These are phyloP conservation scores for Drosophila santomea DNA, from an alignment of 1,140 invertebrate genomes.

Conservation along the genomic window DNA sequence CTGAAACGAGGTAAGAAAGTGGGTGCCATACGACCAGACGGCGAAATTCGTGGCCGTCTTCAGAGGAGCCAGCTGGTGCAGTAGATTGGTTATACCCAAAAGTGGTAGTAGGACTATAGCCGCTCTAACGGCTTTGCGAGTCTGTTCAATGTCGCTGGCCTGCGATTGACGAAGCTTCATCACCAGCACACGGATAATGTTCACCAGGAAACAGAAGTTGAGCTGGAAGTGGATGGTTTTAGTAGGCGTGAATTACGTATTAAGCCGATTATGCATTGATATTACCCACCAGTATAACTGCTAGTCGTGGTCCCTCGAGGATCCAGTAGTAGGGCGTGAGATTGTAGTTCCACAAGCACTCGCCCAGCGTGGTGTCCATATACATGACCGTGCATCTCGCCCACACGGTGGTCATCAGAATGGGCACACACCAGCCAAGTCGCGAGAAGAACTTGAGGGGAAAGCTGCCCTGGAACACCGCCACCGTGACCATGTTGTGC, in stretches of 20 bases:
- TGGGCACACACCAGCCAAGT: conserved; percentile 93
- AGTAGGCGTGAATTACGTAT: too few species aligned
- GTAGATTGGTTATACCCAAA: conserved; percentile 92
- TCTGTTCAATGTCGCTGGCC: conserved; percentile 92
- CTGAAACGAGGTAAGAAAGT: conserved; percentile 94
- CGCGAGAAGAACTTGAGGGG: conserved; percentile 90
- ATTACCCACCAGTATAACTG: conserved; percentile 88
- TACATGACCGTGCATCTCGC: conserved; percentile 87
- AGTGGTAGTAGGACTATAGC: conserved; percentile 92
- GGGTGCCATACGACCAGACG: conserved; percentile 92
- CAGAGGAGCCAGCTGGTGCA: conserved; percentile 90
- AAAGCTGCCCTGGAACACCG: conserved; percentile 91
- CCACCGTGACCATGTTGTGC: conserved; percentile 93
- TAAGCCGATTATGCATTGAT: too few species aligned
- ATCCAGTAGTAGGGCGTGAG: conserved; percentile 93
- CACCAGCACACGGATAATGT: conserved; percentile 94
- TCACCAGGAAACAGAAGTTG: conserved; percentile 93
- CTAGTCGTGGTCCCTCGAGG: conserved; percentile 92
- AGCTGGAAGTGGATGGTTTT: conserved; percentile 84
- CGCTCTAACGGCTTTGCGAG: conserved; percentile 92
- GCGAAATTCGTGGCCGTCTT: conserved; percentile 90
- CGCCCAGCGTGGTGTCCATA: conserved; percentile 83
- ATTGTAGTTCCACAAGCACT: conserved; percentile 94
- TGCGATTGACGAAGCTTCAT: conserved; percentile 92
- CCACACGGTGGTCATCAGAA: conserved; percentile 91